Evolutionary conservation across 2,113 vertebrate genomes (phyloP).

Genomic region (Centropus bengalensis): DNA sequence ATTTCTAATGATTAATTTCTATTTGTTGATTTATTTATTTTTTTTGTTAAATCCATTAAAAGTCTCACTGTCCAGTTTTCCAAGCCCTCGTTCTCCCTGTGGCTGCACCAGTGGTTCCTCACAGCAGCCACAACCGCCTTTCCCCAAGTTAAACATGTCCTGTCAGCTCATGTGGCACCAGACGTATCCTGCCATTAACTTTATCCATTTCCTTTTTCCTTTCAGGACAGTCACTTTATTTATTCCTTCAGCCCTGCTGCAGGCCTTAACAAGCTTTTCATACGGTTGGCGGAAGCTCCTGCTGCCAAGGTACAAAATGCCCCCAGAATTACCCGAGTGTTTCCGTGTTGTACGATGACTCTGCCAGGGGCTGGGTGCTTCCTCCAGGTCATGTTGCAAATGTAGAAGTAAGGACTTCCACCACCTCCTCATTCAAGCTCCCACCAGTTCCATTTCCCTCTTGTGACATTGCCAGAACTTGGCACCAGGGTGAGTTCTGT

Average conservation of each 20-base stretch:
- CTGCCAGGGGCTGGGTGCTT: background rate
- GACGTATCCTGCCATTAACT: background rate
- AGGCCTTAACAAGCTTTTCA: slow-evolving; percentile 92
- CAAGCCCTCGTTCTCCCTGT: background rate
- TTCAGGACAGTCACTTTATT: slow-evolving; percentile 97
- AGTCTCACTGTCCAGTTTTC: background rate
- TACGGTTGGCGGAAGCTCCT: slow-evolving; percentile 88
- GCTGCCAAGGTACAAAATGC: slow-evolving; percentile 87
- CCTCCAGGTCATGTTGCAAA: background rate
- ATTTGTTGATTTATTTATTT: background rate
- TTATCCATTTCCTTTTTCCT: slow-evolving; percentile 10
- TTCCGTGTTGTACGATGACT: background rate
- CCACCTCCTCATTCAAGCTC: background rate
- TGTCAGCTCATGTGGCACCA: background rate
- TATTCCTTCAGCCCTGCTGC: slow-evolving; percentile 92
- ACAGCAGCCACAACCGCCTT: background rate
- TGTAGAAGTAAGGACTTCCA: background rate
- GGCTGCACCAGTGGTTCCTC: background rate
- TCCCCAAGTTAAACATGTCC: background rate
- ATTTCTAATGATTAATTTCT: background rate
- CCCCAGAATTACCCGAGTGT: background rate
- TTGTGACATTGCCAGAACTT: background rate
- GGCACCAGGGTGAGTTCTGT: background rate
- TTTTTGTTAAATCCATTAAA: background rate
- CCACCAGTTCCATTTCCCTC: background rate